Conservation (phyloP, 2,797 vertebrate species). For the Thripadectes ignobilis region DNA sequence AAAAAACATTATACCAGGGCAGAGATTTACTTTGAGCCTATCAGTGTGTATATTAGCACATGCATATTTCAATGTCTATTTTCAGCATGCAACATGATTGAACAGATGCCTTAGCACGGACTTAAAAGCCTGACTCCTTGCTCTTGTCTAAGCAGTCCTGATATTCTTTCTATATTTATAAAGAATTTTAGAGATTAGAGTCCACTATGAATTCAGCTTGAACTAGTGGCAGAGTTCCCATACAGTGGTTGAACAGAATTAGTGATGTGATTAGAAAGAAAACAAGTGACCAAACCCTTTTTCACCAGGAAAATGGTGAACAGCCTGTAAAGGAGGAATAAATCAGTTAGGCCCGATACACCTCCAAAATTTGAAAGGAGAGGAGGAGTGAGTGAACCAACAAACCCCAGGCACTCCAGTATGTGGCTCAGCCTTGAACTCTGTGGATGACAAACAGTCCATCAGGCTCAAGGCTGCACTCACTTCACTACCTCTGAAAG, state of each 20-base stretch:
- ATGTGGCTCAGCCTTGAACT: not conserved
- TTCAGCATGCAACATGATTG: not conserved
- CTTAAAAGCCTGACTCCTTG: not conserved
- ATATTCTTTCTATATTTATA: not conserved
- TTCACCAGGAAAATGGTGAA: not conserved
- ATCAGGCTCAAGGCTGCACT: not conserved
- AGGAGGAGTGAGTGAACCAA: not conserved
- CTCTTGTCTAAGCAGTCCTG: not conserved
- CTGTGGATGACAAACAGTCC: not conserved
- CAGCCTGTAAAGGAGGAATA: not conserved
- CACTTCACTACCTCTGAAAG: not conserved
- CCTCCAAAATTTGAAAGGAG: not conserved
- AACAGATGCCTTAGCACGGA: not conserved
- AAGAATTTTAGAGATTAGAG: not conserved
- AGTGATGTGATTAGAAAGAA: not conserved
- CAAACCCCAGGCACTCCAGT: not conserved
- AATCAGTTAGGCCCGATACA: not conserved
- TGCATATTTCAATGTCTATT: not conserved
- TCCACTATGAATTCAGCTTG: not conserved
- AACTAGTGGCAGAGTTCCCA: not conserved
- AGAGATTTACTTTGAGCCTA: not conserved
- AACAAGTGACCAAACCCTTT: not conserved
- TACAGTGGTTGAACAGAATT: not conserved
- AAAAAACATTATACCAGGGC: conserved; percentile 22
- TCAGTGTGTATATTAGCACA: not conserved